Percentiles rank a stretch among this genome's conserved stretches.
These are phyloP conservation scores for Pissodes strobi DNA, from an alignment of 1,140 invertebrate genomes.

Conservation along the genomic window DNA sequence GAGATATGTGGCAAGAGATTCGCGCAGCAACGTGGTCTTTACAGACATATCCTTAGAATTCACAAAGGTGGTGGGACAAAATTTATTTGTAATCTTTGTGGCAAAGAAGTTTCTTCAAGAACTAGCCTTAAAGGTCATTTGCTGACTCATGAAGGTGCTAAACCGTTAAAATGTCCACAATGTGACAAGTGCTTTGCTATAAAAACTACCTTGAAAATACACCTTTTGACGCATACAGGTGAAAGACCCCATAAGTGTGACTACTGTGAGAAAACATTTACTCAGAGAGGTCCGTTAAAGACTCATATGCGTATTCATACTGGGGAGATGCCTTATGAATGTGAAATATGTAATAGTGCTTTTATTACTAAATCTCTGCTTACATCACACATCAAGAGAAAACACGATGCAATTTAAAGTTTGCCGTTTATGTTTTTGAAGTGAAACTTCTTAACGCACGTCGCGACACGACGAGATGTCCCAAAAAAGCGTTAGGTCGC, in stretches of 20 bases:
- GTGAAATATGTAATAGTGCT: conserved; percentile 61
- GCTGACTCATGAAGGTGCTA: conserved; percentile 34
- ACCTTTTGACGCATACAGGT: conserved; percentile 47
- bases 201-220: conserved; percentile 37
- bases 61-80: conserved; percentile 29
- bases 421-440: too few relatives aligned
- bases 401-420: conserved; percentile 40
- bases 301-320: conserved; percentile 58
- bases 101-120: conserved; percentile 19
- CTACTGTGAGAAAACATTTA: conserved; percentile 42
- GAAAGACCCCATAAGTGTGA: conserved; percentile 59
- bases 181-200: conserved; percentile 49
- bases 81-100: conserved; percentile 59
- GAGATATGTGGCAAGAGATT: conserved; percentile 50
- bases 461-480: too few relatives aligned
- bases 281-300: conserved; percentile 49
- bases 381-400: conserved; percentile 56
- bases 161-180: conserved; percentile 50
- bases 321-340: conserved; percentile 58
- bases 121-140: not conserved
- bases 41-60: conserved; percentile 33
- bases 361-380: conserved; percentile 53
- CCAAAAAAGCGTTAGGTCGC: too few relatives aligned
- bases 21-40: conserved; percentile 55
- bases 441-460: too few relatives aligned